Evolutionary conservation across 2,797 vertebrate genomes (phyloP), one percentile per base, ranked within the genome.

Genomic region (Tadarida brasiliensis): DNA sequence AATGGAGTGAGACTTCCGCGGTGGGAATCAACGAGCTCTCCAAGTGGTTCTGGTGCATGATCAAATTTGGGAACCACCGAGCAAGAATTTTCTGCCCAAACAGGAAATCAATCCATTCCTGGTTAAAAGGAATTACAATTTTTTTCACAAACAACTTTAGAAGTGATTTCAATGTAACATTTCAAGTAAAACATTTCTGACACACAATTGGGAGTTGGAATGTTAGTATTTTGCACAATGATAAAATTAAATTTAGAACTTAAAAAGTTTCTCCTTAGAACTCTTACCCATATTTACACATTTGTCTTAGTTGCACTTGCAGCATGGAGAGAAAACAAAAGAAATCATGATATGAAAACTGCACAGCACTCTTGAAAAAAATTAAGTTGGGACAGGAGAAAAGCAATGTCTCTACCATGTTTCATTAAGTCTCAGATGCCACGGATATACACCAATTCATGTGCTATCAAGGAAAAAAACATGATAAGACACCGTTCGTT

Each of bases 221-320:
- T 39, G 54, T 67, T 44, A 93, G 24, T 65, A 96, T 96, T 94
- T 93, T 91, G 35, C 11, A 88, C 84, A 93, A 76, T 7, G 33
- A 88, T 59, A 94, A 96, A 93, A 92, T 88, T 95, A 98, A 96
- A 71, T 96, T 96, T 94, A 97, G 85, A 97, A 97, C 92, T 97
- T 84, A 77, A 65, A 35, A 10, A 30, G 28, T 76, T 91, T 95
- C 74, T 91, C 80, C 97, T 98, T 94, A 95, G 88, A 92, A 97
- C 80, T 98, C 98, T 99, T 99, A 99, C 99, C 99, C 98, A 98
- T 98, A 97, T 98, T 99, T 97, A 99, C 98, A 99, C 98, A 98
- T 99, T 98, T 98, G 98, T 98, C 94, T 98, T 98, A 98, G 98
- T 98, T 99, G 98, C 97, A 98, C 98, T 99, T 99, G 99, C 98